Percentiles rank a stretch among this genome's conserved stretches.
Conservation (phyloP, 2,888 invertebrate species). For the Selenia dentaria region DNA sequence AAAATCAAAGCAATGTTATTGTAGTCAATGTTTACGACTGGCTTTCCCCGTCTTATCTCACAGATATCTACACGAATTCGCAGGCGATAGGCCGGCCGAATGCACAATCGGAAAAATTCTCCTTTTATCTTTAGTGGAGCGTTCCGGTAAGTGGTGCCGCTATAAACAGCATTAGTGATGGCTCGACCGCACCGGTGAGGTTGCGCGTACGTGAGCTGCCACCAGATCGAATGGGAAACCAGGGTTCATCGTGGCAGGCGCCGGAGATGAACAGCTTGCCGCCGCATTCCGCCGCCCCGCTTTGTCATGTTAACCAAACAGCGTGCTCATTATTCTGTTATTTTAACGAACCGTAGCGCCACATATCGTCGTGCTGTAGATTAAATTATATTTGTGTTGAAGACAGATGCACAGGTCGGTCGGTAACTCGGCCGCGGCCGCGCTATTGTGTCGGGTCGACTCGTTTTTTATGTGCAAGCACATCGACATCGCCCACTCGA, state of each 20-base stretch:
- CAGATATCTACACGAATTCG: slow-evolving; percentile 21
- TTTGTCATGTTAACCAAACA: slow-evolving; percentile 81
- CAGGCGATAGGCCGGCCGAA: slow-evolving; percentile 21
- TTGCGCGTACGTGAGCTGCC: slow-evolving; percentile 59
- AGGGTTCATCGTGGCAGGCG: slow-evolving; percentile 55
- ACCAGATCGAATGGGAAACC: slow-evolving; percentile 71
- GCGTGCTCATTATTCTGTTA: slow-evolving; percentile 75
- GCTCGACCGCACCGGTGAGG: slow-evolving; percentile 38
- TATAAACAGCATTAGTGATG: slow-evolving; percentile 44
- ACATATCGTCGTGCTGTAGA: slow-evolving; percentile 32
- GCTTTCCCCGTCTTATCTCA: slow-evolving; percentile 19
- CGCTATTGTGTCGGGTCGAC: slow-evolving; percentile 64
- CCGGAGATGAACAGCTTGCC: slow-evolving; percentile 54
- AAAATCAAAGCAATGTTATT: too few relatives aligned
- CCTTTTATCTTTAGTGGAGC: slow-evolving; percentile 26
- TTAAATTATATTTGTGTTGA: slow-evolving; percentile 35
- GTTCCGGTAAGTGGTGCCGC: slow-evolving; percentile 29
- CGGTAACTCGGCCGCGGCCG: slow-evolving; percentile 29
- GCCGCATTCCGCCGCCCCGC: slow-evolving; percentile 67
- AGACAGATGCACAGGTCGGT: slow-evolving; percentile 36
- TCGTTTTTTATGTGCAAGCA: slow-evolving; percentile 63
- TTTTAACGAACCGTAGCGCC: slow-evolving; percentile 74
- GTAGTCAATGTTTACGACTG: slow-evolving; percentile 12
- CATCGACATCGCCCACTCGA: slow-evolving; percentile 72
- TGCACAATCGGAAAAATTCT: slow-evolving; percentile 28